Conservation (phyloP, 1,140 invertebrate species). For the Nasonia giraulti region DNA sequence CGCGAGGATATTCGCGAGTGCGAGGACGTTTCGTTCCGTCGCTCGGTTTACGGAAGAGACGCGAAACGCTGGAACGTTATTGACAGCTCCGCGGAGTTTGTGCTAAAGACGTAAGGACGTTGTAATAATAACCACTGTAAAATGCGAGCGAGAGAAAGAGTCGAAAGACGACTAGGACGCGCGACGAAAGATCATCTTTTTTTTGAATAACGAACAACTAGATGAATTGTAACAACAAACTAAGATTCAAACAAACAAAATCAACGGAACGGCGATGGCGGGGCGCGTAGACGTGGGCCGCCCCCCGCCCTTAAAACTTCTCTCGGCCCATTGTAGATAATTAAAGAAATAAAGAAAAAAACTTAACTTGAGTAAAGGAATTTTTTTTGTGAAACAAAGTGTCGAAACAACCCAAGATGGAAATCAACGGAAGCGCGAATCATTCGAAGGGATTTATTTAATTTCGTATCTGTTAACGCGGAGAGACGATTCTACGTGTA, state of each 20-base stretch:
- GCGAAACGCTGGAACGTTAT: slow-evolving; percentile 19
- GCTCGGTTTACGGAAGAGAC: slow-evolving; percentile 27
- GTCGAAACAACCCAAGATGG: not conserved
- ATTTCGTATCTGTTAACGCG: slow-evolving; percentile 65
- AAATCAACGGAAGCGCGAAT: slow-evolving; percentile 15
- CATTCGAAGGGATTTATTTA: slow-evolving; percentile 58
- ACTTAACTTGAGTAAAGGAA: slow-evolving; percentile 40
- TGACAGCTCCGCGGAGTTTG: not conserved
- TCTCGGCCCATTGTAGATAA: slow-evolving; percentile 75
- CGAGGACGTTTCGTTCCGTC: slow-evolving; percentile 21
- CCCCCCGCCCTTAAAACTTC: slow-evolving; percentile 68
- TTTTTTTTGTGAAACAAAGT: slow-evolving; percentile 24
- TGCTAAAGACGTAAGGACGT: slow-evolving; percentile 2
- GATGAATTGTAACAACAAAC: slow-evolving; percentile 43
- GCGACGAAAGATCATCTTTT: slow-evolving; percentile 65
- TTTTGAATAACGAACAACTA: not conserved
- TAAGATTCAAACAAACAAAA: slow-evolving; percentile 45
- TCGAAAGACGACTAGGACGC: slow-evolving; percentile 59
- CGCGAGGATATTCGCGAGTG: not conserved
- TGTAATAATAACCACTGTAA: slow-evolving; percentile 18
- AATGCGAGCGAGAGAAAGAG: slow-evolving; percentile 46
- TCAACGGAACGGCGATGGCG: slow-evolving; percentile 70
- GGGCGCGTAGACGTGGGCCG: slow-evolving; percentile 74
- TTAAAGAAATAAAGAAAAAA: slow-evolving; percentile 60
- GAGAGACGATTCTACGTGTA: slow-evolving; percentile 60